Evolutionary conservation across 2,888 invertebrate genomes (phyloP), one percentile per base, ranked within the genome.

Genomic region (Suillia variegata): DNA sequence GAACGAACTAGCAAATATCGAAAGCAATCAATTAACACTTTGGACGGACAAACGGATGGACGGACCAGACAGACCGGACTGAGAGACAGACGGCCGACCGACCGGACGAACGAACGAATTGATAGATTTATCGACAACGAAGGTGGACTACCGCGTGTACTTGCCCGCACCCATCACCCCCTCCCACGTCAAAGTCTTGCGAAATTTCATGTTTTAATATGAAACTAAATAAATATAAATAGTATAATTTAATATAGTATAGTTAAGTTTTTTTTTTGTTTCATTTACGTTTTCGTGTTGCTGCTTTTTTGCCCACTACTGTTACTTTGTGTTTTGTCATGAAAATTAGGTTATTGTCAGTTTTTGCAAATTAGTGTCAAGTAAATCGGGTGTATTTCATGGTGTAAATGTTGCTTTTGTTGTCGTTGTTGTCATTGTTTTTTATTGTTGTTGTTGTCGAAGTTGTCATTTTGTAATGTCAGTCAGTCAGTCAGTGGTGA

Each of bases 311-410:
- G n/a, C n/a, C n/a, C n/a, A n/a, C n/a, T n/a, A n/a, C n/a, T n/a
- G n/a, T n/a, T n/a, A n/a, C n/a, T n/a, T n/a, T n/a, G n/a, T n/a
- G n/a, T n/a, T n/a, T n/a, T n/a, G n/a, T 10, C 6, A 38, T 38
- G 65, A 20, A 31, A 48, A 49, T 48, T n/a, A 17, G 20, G 38
- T 54, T 66, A 67, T 72, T 68, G 65, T 71, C 68, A 69, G 70
- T 67, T 71, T 70, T 73, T 72, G 72, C 69, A 75, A 73, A 73
- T 73, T 75, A 74, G 72, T 75, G 74, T 73, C 75, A 75, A 73
- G 70, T 75, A 69, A 73, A 73, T 73, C 72, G 33, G 17, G 31
- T 51, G 18, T 49, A 54, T 24, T n/a, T 12, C 42, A 26, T 54
- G 34, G 70, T 71, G 71, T 71, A 74, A n/a, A n/a, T n/a, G 74